Percentiles rank a stretch among this genome's conserved stretches.
Evolutionary conservation across 2,113 vertebrate genomes (phyloP).

Genomic region (Trochalopteron elliotii): DNA sequence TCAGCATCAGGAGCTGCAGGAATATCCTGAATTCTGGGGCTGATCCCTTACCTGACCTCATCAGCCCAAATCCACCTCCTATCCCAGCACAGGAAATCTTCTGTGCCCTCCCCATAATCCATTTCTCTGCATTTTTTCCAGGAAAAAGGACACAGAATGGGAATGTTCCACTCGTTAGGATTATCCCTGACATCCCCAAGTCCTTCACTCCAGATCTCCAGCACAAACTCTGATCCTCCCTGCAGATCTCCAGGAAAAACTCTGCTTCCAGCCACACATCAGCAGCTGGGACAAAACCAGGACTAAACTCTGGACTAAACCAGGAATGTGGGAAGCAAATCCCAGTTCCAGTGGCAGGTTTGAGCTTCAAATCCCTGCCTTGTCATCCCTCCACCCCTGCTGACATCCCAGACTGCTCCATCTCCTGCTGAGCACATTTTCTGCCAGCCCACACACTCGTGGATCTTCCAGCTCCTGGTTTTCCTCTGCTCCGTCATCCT

Average conservation of each 20-base stretch:
- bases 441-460: not conserved
- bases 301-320: not conserved
- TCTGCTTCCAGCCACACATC: not conserved
- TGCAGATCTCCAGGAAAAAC: not conserved
- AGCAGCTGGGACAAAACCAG: not conserved
- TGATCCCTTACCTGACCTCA: not conserved
- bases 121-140: not conserved
- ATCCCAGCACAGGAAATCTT: not conserved
- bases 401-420: not conserved
- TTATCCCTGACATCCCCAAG: not conserved
- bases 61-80: not conserved
- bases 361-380: not conserved
- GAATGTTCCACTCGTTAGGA: not conserved
- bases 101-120: rapidly evolving
- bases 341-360: not conserved
- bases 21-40: not conserved
- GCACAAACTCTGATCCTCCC: not conserved
- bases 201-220: not conserved
- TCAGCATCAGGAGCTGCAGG: not conserved
- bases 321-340: not conserved
- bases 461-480: not conserved
- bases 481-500: not conserved
- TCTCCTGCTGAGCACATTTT: not conserved
- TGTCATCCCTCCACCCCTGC: not conserved
- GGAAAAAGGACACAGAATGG: rapidly evolving